Conservation (phyloP, 2,888 invertebrate species). For the Sabellastarte sp. region DNA sequence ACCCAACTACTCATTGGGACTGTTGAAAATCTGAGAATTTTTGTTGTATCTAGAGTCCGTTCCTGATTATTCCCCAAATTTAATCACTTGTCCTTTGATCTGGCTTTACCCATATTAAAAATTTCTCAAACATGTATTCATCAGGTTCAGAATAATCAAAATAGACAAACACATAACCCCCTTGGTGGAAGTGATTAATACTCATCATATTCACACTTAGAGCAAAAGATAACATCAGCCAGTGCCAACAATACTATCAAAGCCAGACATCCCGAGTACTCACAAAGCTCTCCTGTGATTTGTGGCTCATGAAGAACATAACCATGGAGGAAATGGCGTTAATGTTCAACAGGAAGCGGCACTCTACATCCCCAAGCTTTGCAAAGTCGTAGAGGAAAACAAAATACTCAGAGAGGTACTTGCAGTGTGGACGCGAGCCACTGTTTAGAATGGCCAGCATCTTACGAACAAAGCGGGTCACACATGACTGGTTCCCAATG, state of each 20-base stretch:
- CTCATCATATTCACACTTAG: too few species aligned
- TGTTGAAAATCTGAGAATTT: too few species aligned
- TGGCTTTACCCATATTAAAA: too few species aligned
- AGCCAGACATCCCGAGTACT: too few species aligned
- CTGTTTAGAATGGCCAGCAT: conserved; percentile 80
- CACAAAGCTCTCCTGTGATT: conserved; percentile 41
- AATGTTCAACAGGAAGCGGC: conserved; percentile 79
- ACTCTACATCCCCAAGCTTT: conserved; percentile 92
- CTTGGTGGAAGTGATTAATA: too few species aligned
- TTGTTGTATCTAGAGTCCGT: too few species aligned
- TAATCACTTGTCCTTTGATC: too few species aligned
- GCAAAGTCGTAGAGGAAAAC: conserved; percentile 89
- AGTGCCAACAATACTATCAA: too few species aligned
- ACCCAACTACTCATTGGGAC: too few species aligned
- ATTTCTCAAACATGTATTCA: too few species aligned
- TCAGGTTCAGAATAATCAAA: neutral
- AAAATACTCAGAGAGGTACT: conserved; percentile 88
- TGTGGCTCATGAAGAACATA: conserved; percentile 78
- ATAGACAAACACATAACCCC: neutral
- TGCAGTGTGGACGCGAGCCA: conserved; percentile 64
- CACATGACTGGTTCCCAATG: conserved; percentile 65
- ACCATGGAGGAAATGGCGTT: conserved; percentile 88
- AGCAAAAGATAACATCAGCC: too few species aligned
- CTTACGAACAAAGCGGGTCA: conserved; percentile 88
- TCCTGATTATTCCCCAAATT: too few species aligned